These are phyloP conservation scores for Drosophila infuscata DNA, from an alignment of 2,888 invertebrate genomes.

Conservation along the genomic window DNA sequence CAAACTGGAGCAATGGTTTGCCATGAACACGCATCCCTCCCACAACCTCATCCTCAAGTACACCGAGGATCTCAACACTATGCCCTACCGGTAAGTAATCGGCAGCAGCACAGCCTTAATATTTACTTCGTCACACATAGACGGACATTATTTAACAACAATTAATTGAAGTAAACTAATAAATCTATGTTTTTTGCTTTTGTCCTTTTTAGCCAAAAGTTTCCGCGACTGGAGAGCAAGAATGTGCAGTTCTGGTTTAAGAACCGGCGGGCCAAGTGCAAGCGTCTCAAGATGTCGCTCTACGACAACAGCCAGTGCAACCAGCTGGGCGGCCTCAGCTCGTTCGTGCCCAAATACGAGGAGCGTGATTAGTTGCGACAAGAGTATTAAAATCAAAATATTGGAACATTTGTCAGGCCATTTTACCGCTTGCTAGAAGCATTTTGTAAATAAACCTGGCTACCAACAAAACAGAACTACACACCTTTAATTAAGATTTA, in stretches of 20 bases:
- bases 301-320: slow-evolving; percentile 87
- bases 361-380: slow-evolving; percentile 80
- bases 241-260: slow-evolving; percentile 99
- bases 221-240: slow-evolving; percentile 99
- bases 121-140: too few species aligned
- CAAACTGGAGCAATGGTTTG: slow-evolving; percentile 97
- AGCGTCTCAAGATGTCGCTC: slow-evolving; percentile 96
- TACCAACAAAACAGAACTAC: not conserved
- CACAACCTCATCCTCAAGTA: slow-evolving; percentile 99
- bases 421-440: slow-evolving; percentile 5
- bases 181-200: slow-evolving; percentile 7
- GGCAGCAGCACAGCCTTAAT: not conserved
- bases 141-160: not conserved
- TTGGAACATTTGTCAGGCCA: slow-evolving; percentile 8
- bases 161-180: not conserved
- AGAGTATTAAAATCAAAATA: slow-evolving; percentile 15
- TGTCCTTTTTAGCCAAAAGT: slow-evolving; percentile 91
- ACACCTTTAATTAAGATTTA: slow-evolving; percentile 15
- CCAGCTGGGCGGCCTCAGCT: slow-evolving; percentile 81
- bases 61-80: slow-evolving; percentile 98
- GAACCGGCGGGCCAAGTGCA: slow-evolving; percentile 99
- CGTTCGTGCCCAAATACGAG: slow-evolving; percentile 84
- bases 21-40: slow-evolving; percentile 98
- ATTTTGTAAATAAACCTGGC: slow-evolving; percentile 38
- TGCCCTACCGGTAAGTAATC: slow-evolving; percentile 91